These are phyloP conservation scores for Tetramorium alpestre DNA, from an alignment of 1,140 invertebrate genomes.

Conservation along the genomic window DNA sequence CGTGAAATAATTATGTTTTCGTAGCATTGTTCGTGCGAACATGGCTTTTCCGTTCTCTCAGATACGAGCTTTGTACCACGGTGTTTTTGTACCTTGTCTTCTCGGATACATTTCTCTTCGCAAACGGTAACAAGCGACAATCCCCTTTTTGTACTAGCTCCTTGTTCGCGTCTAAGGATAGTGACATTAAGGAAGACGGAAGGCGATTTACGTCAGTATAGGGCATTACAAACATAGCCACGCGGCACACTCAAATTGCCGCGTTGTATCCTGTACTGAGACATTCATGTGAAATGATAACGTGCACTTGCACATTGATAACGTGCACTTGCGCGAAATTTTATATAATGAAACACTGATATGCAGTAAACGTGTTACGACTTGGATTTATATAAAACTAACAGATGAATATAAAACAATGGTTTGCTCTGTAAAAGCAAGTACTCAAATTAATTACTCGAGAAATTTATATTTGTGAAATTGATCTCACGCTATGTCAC, in stretches of 20 bases:
- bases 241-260: slow-evolving; percentile 8
- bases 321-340: not conserved
- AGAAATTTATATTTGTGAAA: not conserved
- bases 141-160: slow-evolving; percentile 38
- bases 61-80: not conserved
- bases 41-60: not conserved
- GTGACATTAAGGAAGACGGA: slow-evolving; percentile 50
- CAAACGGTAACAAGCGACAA: slow-evolving; percentile 46
- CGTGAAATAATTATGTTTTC: slow-evolving; percentile 4
- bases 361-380: not conserved
- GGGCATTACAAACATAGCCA: slow-evolving; percentile 22
- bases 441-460: not conserved
- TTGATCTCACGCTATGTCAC: not conserved
- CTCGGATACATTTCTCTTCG: slow-evolving; percentile 38
- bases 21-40: not conserved
- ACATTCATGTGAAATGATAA: slow-evolving; percentile 21
- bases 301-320: not conserved
- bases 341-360: not conserved
- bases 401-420: not conserved
- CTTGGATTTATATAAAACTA: not conserved
- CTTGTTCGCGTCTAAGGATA: slow-evolving; percentile 38
- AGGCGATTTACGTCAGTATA: slow-evolving; percentile 42
- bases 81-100: slow-evolving; percentile 30
- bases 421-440: not conserved
- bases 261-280: not conserved